These are phyloP conservation scores for Enteromius afrohamiltoni DNA, from an alignment of 2,797 vertebrate genomes.

Conservation along the genomic window DNA sequence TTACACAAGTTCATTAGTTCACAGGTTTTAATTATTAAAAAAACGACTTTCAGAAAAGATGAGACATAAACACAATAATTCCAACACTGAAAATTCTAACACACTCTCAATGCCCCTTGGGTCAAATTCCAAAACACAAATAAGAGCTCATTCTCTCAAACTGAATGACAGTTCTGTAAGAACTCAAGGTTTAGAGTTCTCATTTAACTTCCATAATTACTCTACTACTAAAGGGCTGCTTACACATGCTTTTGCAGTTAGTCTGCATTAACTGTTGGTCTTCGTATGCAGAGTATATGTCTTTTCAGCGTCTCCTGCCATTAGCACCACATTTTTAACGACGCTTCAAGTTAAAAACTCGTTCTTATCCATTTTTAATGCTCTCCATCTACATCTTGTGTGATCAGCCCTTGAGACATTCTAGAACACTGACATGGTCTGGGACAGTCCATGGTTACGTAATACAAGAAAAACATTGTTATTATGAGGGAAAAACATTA, in stretches of 20 bases:
- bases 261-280: background rate
- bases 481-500: slow-evolving; percentile 6
- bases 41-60: slow-evolving; percentile 1
- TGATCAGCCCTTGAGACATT: slow-evolving; percentile 12
- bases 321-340: background rate
- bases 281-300: background rate
- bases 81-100: slow-evolving; percentile 6
- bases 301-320: slow-evolving; percentile 4
- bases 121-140: slow-evolving; percentile 5
- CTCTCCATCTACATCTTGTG: background rate
- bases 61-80: slow-evolving; percentile 25
- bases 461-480: slow-evolving; percentile 16
- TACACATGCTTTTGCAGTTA: background rate
- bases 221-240: slow-evolving; percentile 1
- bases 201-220: background rate
- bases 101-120: slow-evolving; percentile 13
- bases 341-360: background rate
- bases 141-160: slow-evolving; percentile 4
- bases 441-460: slow-evolving; percentile 21
- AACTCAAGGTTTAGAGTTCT: background rate
- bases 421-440: slow-evolving; percentile 24
- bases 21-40: slow-evolving; percentile 42
- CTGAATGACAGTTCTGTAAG: background rate
- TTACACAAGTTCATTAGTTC: slow-evolving; percentile 32
- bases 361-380: background rate